Base-by-base conservation (phyloP, 2,113 vertebrate genomes). In the Takifugu flavidus region DNA sequence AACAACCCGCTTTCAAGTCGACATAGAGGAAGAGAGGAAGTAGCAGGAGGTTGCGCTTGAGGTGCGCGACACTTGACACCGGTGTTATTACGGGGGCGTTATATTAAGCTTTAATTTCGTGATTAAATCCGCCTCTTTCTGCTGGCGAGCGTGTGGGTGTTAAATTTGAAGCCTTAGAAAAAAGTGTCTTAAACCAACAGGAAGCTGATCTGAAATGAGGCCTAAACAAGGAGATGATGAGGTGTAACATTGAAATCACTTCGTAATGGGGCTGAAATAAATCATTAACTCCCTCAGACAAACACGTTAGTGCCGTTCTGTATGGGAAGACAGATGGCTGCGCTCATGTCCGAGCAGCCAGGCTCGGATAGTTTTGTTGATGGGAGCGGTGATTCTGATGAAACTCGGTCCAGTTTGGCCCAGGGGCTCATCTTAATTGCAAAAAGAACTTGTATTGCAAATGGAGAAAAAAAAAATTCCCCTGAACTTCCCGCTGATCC, bases 251-350 rank as follows among this genome's bases (percentile, higher is more conserved):
- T 67, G 77, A 78, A 68, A 67, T 75, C 44, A 68, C 55, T 65
- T 79, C 46, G 72, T 77, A 77, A 87, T 75, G 70, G 72, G 49
- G 49, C 42, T 25, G 67, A 26, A 59, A 87, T 90, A 82, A 90
- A 90, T 90, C 85, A 90, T 90, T 90, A 89, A 89, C 88, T 84
- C 74, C 73, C 88, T 80, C 84, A 87, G 68, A 13, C 56, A 57
- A 44, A 54, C 61, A 75, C 77, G 86, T 85, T 72, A 83, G 67
- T 78, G 69, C 57, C 65, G 62, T 69, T 70, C 55, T 68, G 67
- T 72, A 43, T 13, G 60, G 57, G 57, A 66, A 69, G 72, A 83
- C 84, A 90, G 88, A 85, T 88, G 87, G 86, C 83, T 82, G 86
- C 82, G 85, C 87, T 87, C 78, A 74, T 70, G 73, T 77, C 75